Conservation (phyloP, 1,140 invertebrate species). For the Neoseiulus cucumeris region DNA sequence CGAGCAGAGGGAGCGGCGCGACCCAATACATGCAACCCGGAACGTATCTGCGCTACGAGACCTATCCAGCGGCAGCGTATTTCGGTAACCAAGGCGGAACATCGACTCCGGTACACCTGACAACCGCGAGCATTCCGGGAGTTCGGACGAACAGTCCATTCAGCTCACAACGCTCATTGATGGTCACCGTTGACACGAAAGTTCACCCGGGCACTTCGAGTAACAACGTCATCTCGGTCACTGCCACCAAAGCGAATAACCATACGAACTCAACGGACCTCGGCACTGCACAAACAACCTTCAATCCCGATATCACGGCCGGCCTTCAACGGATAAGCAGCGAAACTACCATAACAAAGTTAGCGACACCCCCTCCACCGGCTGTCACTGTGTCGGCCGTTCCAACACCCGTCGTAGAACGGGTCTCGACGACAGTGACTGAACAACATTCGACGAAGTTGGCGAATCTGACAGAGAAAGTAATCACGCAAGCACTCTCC, state of each 20-base stretch:
- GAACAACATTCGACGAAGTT: no score
- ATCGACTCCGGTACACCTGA: neutral
- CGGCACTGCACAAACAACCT: no score
- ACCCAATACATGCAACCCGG: neutral
- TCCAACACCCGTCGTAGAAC: no score
- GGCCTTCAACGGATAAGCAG: no score
- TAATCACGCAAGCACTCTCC: no score
- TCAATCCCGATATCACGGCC: no score
- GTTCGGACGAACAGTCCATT: neutral
- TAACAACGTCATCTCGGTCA: neutral
- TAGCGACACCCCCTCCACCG: no score
- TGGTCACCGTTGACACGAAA: constrained; percentile 1
- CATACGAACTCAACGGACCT: no score
- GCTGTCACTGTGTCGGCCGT: no score
- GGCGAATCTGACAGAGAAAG: no score
- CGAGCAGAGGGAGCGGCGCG: neutral
- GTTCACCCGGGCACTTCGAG: neutral
- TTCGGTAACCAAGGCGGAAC: neutral
- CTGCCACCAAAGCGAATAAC: neutral
- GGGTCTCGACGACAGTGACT: no score
- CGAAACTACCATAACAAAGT: no score
- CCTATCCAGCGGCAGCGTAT: neutral
- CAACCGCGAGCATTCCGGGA: neutral
- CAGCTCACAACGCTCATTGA: neutral
- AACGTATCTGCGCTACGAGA: neutral